phyloP scores from a whole-genome alignment of 2,888 invertebrate species.

The Julus scandinavius region DNA sequence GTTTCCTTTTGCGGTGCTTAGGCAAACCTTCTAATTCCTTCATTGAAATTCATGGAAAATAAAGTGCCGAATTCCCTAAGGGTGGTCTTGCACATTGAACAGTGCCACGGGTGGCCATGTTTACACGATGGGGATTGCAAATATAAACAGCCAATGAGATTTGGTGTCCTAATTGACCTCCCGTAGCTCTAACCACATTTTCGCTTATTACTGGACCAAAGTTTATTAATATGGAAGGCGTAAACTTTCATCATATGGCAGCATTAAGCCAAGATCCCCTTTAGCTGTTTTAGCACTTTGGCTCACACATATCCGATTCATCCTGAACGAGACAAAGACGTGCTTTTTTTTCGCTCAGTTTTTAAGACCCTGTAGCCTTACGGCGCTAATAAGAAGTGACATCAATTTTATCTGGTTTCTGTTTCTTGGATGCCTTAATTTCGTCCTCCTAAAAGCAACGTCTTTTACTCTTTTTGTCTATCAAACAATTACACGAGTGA shows the following conservation, averaged over 20 bases:
- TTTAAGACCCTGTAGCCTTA: background rate
- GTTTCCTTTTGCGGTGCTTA: background rate
- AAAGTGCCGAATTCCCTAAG: background rate
- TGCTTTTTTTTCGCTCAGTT: background rate
- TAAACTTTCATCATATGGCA: background rate
- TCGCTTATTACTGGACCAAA: background rate
- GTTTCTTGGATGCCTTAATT: background rate
- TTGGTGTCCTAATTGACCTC: background rate
- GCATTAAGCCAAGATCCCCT: background rate
- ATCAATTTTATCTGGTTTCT: constrained; percentile 26
- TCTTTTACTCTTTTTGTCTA: constrained; percentile 7
- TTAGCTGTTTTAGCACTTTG: constrained; percentile 21
- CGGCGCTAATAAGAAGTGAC: constrained; percentile 40
- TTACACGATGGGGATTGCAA: background rate
- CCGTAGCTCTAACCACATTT: background rate
- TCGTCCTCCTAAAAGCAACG: constrained; percentile 1
- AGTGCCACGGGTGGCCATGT: background rate
- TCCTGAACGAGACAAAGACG: background rate
- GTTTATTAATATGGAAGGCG: constrained; percentile 36
- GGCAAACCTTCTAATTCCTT: background rate
- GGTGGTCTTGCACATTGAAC: background rate
- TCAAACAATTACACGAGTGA: constrained; percentile 19
- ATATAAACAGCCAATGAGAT: background rate
- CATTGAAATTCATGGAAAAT: constrained; percentile 20
- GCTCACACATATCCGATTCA: background rate